Evolutionary conservation across 2,113 vertebrate genomes (phyloP).

Genomic region (Polyodon spathula): DNA sequence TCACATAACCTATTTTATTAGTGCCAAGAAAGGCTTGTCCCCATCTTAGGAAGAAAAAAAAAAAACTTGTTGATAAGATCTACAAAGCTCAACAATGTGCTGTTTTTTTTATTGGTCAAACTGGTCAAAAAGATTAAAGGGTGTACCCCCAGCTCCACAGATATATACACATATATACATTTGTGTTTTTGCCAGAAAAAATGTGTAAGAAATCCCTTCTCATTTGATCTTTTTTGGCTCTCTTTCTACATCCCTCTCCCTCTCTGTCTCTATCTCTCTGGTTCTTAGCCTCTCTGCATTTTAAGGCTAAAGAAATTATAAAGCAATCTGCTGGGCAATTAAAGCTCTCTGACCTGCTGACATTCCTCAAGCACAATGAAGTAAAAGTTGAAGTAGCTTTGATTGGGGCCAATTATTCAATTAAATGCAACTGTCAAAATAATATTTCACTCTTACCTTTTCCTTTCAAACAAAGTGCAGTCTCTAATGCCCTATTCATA

Average conservation of each 20-base stretch:
- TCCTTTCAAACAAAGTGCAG: not conserved
- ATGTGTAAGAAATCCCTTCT: not conserved
- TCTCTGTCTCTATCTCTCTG: not conserved
- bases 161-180: too few species aligned
- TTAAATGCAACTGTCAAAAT: not conserved
- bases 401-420: slow-evolving; percentile 6
- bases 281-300: not conserved
- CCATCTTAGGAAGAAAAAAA: too few species aligned
- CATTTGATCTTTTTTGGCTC: slow-evolving; percentile 26
- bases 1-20: too few species aligned
- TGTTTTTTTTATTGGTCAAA: too few species aligned
- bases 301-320: slow-evolving; percentile 1
- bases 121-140: too few species aligned
- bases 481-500: slow-evolving; percentile 1
- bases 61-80: too few species aligned
- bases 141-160: too few species aligned
- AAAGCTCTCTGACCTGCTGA: not conserved
- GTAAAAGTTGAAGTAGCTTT: not conserved
- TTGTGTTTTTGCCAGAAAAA: too few species aligned
- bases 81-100: too few species aligned
- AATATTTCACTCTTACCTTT: not conserved
- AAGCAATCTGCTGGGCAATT: not conserved
- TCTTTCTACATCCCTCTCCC: too few species aligned
- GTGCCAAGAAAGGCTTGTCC: too few species aligned
- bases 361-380: not conserved